Conservation (phyloP, 2,888 invertebrate genomes). For the Scaptomyza cyrtandrae region DNA sequence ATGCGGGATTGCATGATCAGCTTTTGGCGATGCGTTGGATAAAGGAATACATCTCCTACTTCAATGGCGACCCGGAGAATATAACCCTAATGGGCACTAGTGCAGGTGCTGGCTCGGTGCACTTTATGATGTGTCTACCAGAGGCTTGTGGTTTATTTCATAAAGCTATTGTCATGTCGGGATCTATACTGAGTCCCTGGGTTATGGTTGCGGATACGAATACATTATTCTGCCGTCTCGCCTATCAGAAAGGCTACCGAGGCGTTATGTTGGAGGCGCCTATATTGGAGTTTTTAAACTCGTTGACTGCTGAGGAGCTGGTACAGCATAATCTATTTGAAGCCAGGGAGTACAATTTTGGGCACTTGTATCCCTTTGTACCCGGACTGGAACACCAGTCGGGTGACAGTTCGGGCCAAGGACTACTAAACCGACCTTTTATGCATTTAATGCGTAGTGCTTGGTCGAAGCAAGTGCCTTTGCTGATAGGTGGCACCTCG, state of each 20-base stretch:
- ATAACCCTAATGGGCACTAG: constrained; percentile 86
- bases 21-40: constrained; percentile 85
- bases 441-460: constrained; percentile 70
- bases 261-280: constrained; percentile 74
- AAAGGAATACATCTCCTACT: constrained; percentile 83
- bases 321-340: constrained; percentile 77
- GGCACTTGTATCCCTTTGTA: constrained; percentile 76
- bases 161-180: constrained; percentile 82
- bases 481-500: constrained; percentile 82
- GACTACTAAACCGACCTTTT: constrained; percentile 60
- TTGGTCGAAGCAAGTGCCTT: constrained; percentile 80
- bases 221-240: constrained; percentile 71
- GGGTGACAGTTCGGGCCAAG: not conserved
- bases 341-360: constrained; percentile 62
- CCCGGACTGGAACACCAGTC: constrained; percentile 70
- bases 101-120: constrained; percentile 85
- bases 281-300: constrained; percentile 77
- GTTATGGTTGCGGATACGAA: constrained; percentile 57
- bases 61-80: constrained; percentile 85
- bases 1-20: constrained; percentile 86
- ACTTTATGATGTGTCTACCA: constrained; percentile 85
- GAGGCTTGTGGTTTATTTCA: constrained; percentile 83
- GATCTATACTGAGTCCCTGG: constrained; percentile 78
- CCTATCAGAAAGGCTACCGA: constrained; percentile 75
- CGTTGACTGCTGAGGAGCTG: constrained; percentile 63